Evolutionary conservation across 2,888 invertebrate species (phyloP).

Genomic region (Microdon myrmicae): DNA sequence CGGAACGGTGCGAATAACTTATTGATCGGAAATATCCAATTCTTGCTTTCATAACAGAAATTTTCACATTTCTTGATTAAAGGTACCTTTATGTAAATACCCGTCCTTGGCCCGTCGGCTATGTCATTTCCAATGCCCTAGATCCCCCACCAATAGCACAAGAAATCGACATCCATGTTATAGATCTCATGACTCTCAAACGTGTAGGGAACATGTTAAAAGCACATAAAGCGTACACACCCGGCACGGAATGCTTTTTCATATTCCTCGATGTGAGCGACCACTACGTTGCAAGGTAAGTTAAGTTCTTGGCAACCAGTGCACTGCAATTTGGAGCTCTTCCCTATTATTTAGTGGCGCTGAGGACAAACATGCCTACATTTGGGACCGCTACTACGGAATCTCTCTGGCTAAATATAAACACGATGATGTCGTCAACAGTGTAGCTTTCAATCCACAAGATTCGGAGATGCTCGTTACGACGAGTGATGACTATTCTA

Average conservation of each 20-base stretch:
- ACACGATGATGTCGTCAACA: constrained; percentile 84
- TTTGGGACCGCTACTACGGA: constrained; percentile 88
- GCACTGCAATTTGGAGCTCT: constrained; percentile 9
- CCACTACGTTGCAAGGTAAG: constrained; percentile 83
- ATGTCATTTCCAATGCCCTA: constrained; percentile 78
- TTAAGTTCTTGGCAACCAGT: neutral
- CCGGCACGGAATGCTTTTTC: constrained; percentile 86
- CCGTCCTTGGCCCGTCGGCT: constrained; percentile 83
- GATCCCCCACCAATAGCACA: constrained; percentile 86
- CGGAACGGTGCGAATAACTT: neutral
- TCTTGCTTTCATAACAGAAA: neutral
- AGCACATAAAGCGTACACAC: constrained; percentile 84
- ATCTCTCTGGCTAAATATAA: constrained; percentile 79
- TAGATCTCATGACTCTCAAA: constrained; percentile 80
- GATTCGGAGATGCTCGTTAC: constrained; percentile 85
- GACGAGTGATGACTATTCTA: constrained; percentile 81
- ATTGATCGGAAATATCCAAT: neutral
- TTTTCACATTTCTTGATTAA: constrained; percentile 45
- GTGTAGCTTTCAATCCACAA: constrained; percentile 84
- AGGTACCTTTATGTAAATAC: constrained; percentile 85
- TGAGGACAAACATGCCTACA: constrained; percentile 83
- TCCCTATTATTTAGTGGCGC: constrained; percentile 74
- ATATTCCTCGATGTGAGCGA: constrained; percentile 86
- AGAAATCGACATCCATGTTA: constrained; percentile 88
- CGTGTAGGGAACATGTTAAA: constrained; percentile 82